Percentiles rank a stretch among this genome's conserved stretches.
Evolutionary conservation across 1,140 invertebrate genomes (phyloP).

Genomic region (Panagrolaimus sp.): DNA sequence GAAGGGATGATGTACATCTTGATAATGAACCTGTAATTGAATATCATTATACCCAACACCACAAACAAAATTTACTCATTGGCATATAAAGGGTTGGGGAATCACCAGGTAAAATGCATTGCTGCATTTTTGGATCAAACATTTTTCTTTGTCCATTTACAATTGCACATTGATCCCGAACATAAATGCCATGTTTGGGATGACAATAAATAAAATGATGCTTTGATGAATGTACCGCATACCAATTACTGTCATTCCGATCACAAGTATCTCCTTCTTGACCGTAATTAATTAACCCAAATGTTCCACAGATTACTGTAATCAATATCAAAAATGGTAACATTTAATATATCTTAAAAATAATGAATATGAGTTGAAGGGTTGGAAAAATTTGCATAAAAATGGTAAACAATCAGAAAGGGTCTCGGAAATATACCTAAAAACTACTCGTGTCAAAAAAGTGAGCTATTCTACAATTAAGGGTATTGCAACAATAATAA

Average conservation of each 20-base stretch:
- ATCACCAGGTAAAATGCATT: constrained; percentile 18
- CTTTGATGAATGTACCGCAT: constrained; percentile 23
- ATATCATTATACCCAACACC: too few relatives aligned
- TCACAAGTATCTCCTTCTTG: constrained; percentile 23
- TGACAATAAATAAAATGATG: constrained; percentile 30
- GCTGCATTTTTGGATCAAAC: constrained; percentile 23
- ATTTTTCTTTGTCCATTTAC: constrained; percentile 24
- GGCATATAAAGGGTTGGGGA: constrained; percentile 10
- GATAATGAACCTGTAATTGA: constrained; percentile 11
- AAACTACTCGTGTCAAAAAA: too few relatives aligned
- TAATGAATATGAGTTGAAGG: too few relatives aligned
- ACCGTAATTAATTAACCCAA: constrained; percentile 20
- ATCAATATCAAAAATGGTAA: too few relatives aligned
- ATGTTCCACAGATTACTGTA: not conserved
- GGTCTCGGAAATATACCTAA: too few relatives aligned
- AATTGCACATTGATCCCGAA: constrained; percentile 26
- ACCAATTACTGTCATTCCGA: constrained; percentile 24
- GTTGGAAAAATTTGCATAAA: too few relatives aligned
- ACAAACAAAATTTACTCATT: constrained; percentile 24
- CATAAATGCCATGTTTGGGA: constrained; percentile 25
- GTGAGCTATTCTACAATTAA: too few relatives aligned
- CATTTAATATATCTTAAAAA: too few relatives aligned
- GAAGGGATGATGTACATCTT: constrained; percentile 14
- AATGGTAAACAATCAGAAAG: too few relatives aligned
- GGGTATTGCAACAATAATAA: too few relatives aligned